phyloP scores from a whole-genome alignment of 2,797 vertebrate genomes.

The Karalla daura region DNA sequence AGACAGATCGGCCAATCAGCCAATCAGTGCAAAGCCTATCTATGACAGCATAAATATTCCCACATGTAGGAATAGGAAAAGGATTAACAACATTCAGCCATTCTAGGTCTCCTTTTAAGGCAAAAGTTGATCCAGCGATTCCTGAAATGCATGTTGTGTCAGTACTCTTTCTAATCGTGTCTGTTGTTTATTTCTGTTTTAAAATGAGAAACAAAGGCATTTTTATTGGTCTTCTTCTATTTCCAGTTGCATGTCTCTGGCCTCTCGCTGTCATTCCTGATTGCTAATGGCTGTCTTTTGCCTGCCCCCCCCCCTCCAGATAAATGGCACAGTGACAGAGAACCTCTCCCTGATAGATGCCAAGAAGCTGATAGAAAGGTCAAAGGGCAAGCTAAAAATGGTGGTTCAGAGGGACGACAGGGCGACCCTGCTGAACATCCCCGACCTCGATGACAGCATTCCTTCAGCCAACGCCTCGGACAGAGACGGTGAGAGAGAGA shows the following conservation, averaged over 20 bases:
- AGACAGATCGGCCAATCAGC: too few relatives aligned
- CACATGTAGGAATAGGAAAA: too few relatives aligned
- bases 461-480: constrained; percentile 97
- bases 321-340: constrained; percentile 99
- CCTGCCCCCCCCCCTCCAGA: too few relatives aligned
- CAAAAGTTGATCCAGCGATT: too few relatives aligned
- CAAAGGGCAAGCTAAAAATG: constrained; percentile 99
- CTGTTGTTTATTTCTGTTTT: not conserved
- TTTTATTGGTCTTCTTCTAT: not conserved
- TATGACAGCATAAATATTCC: too few relatives aligned
- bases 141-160: too few relatives aligned
- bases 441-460: constrained; percentile 98
- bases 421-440: constrained; percentile 95
- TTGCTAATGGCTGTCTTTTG: constrained; percentile 19
- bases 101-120: too few relatives aligned
- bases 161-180: not conserved
- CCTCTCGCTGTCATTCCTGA: not conserved
- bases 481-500: constrained; percentile 91
- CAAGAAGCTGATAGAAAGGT: constrained; percentile 98
- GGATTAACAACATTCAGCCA: too few relatives aligned
- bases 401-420: constrained; percentile 98
- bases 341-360: constrained; percentile 99
- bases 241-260: constrained; percentile 4
- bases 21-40: too few relatives aligned
- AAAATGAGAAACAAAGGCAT: not conserved